These are phyloP conservation scores for Pelecanus crispus DNA, from an alignment of 2,113 vertebrate genomes.

Conservation along the genomic window DNA sequence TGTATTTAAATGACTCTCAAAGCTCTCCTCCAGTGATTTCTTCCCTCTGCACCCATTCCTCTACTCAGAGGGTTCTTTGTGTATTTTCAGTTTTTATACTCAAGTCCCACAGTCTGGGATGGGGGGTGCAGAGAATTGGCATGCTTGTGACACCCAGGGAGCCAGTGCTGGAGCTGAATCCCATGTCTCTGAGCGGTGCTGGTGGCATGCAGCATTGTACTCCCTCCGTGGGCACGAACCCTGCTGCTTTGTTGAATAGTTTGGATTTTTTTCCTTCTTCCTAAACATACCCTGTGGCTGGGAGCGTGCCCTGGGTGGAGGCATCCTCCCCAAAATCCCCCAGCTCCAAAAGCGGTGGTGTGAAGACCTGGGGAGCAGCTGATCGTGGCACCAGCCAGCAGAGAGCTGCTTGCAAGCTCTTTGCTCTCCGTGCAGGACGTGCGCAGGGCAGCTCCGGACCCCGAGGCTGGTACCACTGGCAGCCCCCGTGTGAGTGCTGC, in stretches of 20 bases:
- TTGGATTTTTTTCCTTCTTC: not conserved
- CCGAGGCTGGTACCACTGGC: not conserved
- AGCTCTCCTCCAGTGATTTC: not conserved
- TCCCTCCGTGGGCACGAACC: not conserved
- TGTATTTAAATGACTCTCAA: not conserved
- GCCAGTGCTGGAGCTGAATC: not conserved
- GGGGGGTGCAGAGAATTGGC: not conserved
- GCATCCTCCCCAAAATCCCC: not conserved
- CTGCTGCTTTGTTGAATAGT: not conserved
- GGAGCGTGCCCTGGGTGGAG: not conserved
- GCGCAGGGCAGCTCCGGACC: rapidly evolving
- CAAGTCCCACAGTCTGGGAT: not conserved
- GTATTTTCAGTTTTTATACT: not conserved
- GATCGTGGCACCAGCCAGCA: not conserved
- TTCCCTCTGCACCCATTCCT: not conserved
- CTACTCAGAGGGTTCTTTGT: not conserved
- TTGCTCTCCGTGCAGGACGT: not conserved
- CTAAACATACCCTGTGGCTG: rapidly evolving
- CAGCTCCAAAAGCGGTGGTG: not conserved
- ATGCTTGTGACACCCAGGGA: not conserved
- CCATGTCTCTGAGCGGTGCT: not conserved
- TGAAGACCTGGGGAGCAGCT: not conserved
- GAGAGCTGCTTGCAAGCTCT: not conserved
- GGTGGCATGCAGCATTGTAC: not conserved
- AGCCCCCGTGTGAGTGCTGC: not conserved